These are phyloP conservation scores for Lapara coniferarum DNA, from an alignment of 2,888 invertebrate species.

Conservation along the genomic window DNA sequence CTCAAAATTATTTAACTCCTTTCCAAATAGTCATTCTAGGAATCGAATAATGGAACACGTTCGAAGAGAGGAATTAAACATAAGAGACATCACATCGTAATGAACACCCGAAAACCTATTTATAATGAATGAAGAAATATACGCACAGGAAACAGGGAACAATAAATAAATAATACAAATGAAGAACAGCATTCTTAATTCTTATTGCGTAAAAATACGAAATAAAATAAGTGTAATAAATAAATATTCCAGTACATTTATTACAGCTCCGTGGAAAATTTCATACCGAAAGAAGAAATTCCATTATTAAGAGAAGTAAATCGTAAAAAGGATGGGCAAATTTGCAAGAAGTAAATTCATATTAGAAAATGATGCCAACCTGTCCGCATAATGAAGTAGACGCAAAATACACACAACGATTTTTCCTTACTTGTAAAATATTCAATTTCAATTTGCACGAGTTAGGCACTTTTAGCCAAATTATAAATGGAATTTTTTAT, in stretches of 20 bases:
- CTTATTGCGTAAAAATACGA: too few species aligned
- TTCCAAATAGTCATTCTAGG: too few species aligned
- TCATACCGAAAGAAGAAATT: neutral
- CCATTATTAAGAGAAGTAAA: slow-evolving; percentile 8
- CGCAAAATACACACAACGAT: slow-evolving; percentile 15
- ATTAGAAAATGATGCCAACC: neutral
- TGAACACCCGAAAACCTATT: too few species aligned
- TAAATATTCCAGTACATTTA: neutral
- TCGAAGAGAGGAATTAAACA: too few species aligned
- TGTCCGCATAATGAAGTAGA: slow-evolving; percentile 18
- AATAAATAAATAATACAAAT: neutral
- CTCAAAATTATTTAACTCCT: too few species aligned
- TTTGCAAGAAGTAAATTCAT: slow-evolving; percentile 16
- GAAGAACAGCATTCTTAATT: slow-evolving; percentile 8
- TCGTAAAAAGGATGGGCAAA: slow-evolving; percentile 10
- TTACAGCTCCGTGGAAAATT: neutral
- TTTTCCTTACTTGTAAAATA: slow-evolving; percentile 18
- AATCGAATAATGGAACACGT: too few species aligned
- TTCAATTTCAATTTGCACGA: slow-evolving; percentile 20
- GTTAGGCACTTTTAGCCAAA: slow-evolving; percentile 16
- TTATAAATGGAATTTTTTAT: slow-evolving; percentile 22
- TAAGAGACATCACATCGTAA: too few species aligned
- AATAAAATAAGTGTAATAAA: neutral
- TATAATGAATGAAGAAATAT: too few species aligned
- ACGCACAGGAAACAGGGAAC: neutral